These are phyloP conservation scores for Climacteris rufus DNA, from an alignment of 2,113 vertebrate genomes.

Conservation along the genomic window DNA sequence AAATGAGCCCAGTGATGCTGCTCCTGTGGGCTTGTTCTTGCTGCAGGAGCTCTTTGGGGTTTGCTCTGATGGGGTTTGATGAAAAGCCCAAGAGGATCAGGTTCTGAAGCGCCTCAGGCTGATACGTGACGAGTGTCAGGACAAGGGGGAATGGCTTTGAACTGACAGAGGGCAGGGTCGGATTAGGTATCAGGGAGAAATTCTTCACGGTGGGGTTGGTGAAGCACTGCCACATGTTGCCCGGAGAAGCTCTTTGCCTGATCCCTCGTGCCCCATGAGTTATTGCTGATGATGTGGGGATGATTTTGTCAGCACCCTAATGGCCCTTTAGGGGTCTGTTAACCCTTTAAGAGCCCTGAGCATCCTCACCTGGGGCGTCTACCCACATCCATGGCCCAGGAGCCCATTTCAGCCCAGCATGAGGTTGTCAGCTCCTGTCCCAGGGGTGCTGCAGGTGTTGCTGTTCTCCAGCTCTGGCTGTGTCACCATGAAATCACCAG, in stretches of 20 bases:
- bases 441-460: not conserved
- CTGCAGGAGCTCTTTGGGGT: not conserved
- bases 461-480: not conserved
- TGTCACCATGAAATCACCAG: accelerated
- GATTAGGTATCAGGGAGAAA: not conserved
- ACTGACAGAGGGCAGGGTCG: not conserved
- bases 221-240: not conserved
- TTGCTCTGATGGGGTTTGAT: not conserved
- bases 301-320: not conserved
- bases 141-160: not conserved
- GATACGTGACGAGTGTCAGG: not conserved
- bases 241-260: not conserved
- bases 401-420: not conserved
- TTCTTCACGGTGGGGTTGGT: not conserved
- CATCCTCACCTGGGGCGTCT: not conserved
- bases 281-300: not conserved
- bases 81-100: not conserved
- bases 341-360: not conserved
- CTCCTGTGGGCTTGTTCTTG: accelerated
- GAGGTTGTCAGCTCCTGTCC: no score
- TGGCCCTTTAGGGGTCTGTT: no score
- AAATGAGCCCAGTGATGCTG: not conserved
- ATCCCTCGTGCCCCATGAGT: accelerated
- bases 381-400: not conserved
- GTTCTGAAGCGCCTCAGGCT: not conserved